phyloP scores from a whole-genome alignment of 1,140 invertebrate genomes.

The Musca domestica region DNA sequence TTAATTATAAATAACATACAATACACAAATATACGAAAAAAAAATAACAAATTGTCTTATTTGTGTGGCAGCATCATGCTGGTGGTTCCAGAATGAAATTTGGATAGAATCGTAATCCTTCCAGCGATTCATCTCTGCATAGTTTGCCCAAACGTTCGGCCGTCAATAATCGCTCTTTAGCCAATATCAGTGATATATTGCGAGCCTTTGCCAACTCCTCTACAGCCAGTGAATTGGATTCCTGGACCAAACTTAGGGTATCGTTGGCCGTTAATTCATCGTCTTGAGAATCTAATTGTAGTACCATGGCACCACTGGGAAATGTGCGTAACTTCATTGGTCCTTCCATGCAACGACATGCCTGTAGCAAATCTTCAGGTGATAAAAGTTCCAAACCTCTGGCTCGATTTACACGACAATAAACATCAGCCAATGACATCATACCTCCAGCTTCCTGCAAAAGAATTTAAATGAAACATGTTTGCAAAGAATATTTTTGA shows the following conservation, averaged over 20 bases:
- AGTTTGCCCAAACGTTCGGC: conserved; percentile 79
- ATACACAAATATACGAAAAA: too few relatives aligned
- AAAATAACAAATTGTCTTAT: too few relatives aligned
- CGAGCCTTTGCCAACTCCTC: conserved; percentile 80
- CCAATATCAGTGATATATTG: conserved; percentile 83
- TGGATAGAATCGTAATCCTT: conserved; percentile 89
- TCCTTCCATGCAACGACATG: conserved; percentile 72
- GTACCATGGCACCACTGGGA: conserved; percentile 86
- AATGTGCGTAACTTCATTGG: conserved; percentile 80
- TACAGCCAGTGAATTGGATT: conserved; percentile 72
- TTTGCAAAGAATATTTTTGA: neutral
- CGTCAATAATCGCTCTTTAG: conserved; percentile 80
- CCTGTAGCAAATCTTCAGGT: conserved; percentile 91
- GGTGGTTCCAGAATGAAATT: conserved; percentile 69
- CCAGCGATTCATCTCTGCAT: conserved; percentile 92
- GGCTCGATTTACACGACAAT: conserved; percentile 91
- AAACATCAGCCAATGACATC: conserved; percentile 95
- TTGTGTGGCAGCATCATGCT: too few relatives aligned
- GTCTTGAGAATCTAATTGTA: conserved; percentile 77
- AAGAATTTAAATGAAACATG: conserved; percentile 2
- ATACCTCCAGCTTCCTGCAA: conserved; percentile 87
- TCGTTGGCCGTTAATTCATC: conserved; percentile 73
- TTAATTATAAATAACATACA: too few relatives aligned
- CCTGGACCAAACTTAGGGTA: conserved; percentile 72
- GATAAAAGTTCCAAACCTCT: conserved; percentile 86